A percentile compares a stretch with the other conserved stretches of the same genome.
These are phyloP conservation scores for Ectemnius lituratus DNA, from an alignment of 2,888 invertebrate genomes.

Conservation along the genomic window DNA sequence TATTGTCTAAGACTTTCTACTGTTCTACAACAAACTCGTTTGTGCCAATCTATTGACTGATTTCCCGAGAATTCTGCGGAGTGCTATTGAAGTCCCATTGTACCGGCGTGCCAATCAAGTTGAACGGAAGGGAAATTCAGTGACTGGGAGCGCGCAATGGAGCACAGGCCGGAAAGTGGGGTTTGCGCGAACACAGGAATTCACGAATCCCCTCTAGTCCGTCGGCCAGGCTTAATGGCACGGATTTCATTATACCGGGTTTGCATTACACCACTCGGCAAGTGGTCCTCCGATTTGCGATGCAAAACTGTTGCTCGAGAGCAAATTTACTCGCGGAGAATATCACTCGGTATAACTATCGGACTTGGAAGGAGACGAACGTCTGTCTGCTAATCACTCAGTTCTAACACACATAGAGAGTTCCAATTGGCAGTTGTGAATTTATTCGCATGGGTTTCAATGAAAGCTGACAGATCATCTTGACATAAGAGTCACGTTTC, in stretches of 20 bases:
- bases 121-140: not conserved
- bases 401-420: too few relatives aligned
- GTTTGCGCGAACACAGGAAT: slow-evolving; percentile 58
- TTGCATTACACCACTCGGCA: slow-evolving; percentile 52
- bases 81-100: too few relatives aligned
- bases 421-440: too few relatives aligned
- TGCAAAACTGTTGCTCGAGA: slow-evolving; percentile 55
- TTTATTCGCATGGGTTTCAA: too few relatives aligned
- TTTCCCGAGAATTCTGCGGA: too few relatives aligned
- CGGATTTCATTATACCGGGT: slow-evolving; percentile 69
- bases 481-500: too few relatives aligned
- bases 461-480: too few relatives aligned
- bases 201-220: slow-evolving; percentile 24
- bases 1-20: too few relatives aligned
- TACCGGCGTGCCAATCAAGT: too few relatives aligned
- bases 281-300: slow-evolving; percentile 47
- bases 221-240: slow-evolving; percentile 64
- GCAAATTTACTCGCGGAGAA: slow-evolving; percentile 53
- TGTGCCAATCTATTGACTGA: too few relatives aligned
- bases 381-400: slow-evolving; percentile 6
- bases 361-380: too few relatives aligned
- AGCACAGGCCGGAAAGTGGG: slow-evolving; percentile 58
- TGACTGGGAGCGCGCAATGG: slow-evolving; percentile 23
- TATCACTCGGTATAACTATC: slow-evolving; percentile 38
- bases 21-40: too few relatives aligned